A percentile compares a stretch with the other conserved stretches of the same genome.
Evolutionary conservation across 2,113 vertebrate species (phyloP).

Genomic region (Sinocyclocheilus maitianheensis): DNA sequence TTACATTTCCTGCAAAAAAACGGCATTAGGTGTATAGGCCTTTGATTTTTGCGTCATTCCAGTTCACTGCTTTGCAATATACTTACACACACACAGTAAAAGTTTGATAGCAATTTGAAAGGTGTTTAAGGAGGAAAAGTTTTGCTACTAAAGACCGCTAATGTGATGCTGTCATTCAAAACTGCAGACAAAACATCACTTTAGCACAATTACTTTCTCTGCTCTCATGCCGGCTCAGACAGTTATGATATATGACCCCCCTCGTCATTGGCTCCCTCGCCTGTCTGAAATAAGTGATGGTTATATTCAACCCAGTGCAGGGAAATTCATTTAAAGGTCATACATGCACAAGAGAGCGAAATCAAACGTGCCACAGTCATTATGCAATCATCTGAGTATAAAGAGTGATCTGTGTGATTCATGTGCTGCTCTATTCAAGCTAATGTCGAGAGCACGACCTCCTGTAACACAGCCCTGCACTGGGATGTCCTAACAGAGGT

Average conservation of each 20-base stretch:
- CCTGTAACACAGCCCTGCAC: constrained; percentile 1
- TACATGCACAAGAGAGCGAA: constrained; percentile 9
- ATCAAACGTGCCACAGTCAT: constrained; percentile 10
- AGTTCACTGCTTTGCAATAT: background rate
- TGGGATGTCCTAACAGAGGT: constrained; percentile 37
- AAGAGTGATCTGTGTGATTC: constrained; percentile 4
- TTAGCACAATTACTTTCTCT: constrained; percentile 30
- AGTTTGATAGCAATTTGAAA: background rate
- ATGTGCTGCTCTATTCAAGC: background rate
- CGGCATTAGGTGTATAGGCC: background rate
- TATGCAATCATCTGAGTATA: constrained; percentile 11
- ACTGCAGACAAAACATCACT: constrained; percentile 15
- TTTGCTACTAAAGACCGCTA: constrained; percentile 11
- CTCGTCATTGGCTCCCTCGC: constrained; percentile 22
- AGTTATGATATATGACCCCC: constrained; percentile 22
- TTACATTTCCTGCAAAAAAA: background rate
- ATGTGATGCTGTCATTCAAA: constrained; percentile 23
- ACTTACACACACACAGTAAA: background rate
- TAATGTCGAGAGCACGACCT: background rate
- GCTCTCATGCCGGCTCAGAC: background rate
- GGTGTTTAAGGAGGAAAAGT: background rate
- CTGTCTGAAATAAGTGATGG: constrained; percentile 24
- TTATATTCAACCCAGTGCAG: background rate
- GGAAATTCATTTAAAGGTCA: constrained; percentile 41
- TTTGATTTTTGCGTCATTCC: background rate